Conservation (phyloP, 2,113 vertebrate genomes). For the Oxyura jamaicensis region DNA sequence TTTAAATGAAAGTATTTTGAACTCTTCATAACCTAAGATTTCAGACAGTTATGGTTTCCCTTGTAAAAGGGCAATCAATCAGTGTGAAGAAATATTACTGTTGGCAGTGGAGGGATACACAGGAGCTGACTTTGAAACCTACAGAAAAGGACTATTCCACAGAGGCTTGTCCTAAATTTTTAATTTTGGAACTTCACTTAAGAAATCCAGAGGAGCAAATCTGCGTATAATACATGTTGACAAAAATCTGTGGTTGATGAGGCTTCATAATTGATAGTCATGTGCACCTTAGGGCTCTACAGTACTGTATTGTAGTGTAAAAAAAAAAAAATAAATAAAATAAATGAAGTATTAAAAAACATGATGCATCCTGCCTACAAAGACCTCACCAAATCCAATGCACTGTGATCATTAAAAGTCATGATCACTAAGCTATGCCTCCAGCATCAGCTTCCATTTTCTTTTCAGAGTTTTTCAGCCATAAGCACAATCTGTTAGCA, state of each 20-base stretch:
- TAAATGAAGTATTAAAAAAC: not conserved
- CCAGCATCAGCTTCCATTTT: not conserved
- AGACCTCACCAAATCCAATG: not conserved
- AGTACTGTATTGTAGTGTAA: not conserved
- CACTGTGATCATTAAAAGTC: not conserved
- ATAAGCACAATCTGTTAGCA: not conserved
- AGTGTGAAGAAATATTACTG: not conserved
- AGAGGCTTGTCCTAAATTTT: not conserved
- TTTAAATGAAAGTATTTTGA: not conserved
- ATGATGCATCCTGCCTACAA: not conserved
- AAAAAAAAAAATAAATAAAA: not conserved
- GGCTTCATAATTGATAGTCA: not conserved
- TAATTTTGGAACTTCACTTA: not conserved
- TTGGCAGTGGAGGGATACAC: not conserved
- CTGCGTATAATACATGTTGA: not conserved
- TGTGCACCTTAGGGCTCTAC: accelerated
- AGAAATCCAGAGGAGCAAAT: not conserved
- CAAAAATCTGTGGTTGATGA: not conserved
- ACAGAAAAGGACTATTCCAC: not conserved
- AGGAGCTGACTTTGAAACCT: not conserved
- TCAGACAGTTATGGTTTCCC: not conserved
- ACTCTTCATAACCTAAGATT: not conserved
- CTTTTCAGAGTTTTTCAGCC: not conserved
- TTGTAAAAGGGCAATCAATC: not conserved
- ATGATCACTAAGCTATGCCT: not conserved